phyloP scores from a whole-genome alignment of 2,888 invertebrate genomes.

The Scaptomyza polygonia region DNA sequence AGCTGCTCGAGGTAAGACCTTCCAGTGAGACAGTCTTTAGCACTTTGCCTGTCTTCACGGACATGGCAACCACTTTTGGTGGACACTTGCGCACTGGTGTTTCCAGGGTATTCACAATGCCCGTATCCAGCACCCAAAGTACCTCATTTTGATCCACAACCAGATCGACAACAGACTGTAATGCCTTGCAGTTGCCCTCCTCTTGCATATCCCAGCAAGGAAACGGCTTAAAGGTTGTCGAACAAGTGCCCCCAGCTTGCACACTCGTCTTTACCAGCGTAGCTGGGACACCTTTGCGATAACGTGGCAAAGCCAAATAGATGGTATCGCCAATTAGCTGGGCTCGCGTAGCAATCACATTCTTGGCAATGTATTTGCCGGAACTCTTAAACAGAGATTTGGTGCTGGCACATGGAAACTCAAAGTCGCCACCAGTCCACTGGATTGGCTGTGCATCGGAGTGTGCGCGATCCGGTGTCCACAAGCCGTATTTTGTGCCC shows the following conservation, averaged over 20 bases:
- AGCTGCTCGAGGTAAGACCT: constrained; percentile 86
- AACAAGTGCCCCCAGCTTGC: constrained; percentile 84
- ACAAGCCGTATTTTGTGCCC: constrained; percentile 78
- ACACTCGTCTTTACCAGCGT: constrained; percentile 87
- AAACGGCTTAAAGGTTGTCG: constrained; percentile 86
- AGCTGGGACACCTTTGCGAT: constrained; percentile 88
- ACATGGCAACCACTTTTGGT: constrained; percentile 89
- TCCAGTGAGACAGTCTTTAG: constrained; percentile 87
- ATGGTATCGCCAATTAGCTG: constrained; percentile 86
- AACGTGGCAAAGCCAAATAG: constrained; percentile 86
- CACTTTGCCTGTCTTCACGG: constrained; percentile 86
- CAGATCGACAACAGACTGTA: constrained; percentile 90
- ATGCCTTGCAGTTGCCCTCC: constrained; percentile 87
- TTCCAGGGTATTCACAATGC: constrained; percentile 88
- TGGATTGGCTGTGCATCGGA: constrained; percentile 77
- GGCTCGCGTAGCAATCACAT: constrained; percentile 87
- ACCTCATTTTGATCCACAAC: constrained; percentile 87
- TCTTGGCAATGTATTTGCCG: constrained; percentile 86
- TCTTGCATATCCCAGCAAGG: constrained; percentile 88
- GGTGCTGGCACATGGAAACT: constrained; percentile 85
- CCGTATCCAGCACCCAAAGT: constrained; percentile 90
- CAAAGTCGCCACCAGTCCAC: constrained; percentile 85
- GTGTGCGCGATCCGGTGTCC: constrained; percentile 76
- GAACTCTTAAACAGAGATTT: constrained; percentile 86
- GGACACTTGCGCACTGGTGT: constrained; percentile 88